phyloP scores from a whole-genome alignment of 2,888 invertebrate genomes.

The Ophioninae sp. region DNA sequence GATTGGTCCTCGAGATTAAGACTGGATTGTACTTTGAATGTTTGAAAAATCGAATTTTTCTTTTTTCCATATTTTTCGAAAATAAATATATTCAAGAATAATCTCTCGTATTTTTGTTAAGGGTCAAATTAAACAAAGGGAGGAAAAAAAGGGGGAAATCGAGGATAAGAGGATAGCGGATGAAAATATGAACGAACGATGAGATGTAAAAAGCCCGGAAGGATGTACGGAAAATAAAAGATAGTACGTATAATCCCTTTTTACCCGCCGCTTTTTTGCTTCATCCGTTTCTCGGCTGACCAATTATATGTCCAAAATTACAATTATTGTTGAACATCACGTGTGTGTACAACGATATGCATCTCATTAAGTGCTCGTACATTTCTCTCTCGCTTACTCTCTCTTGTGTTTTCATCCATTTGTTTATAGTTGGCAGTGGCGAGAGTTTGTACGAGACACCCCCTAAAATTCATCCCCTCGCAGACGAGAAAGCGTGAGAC shows the following conservation, averaged over 20 bases:
- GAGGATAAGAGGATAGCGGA: too few relatives aligned
- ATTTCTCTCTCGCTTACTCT: not conserved
- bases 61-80: too few relatives aligned
- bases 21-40: too few relatives aligned
- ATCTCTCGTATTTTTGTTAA: too few relatives aligned
- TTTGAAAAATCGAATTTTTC: too few relatives aligned
- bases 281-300: not conserved
- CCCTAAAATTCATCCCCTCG: conserved; percentile 17
- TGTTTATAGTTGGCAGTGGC: conserved; percentile 53
- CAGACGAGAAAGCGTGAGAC: conserved; percentile 28
- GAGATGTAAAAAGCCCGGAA: not conserved
- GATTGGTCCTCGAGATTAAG: too few relatives aligned
- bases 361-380: conserved; percentile 31
- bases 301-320: conserved; percentile 17
- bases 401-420: conserved; percentile 28
- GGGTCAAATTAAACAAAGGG: too few relatives aligned
- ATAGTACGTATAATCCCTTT: not conserved
- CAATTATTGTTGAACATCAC: conserved; percentile 21
- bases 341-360: conserved; percentile 12
- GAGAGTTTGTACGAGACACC: conserved; percentile 20
- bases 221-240: too few relatives aligned
- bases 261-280: not conserved
- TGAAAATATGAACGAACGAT: too few relatives aligned
- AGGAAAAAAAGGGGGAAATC: too few relatives aligned
- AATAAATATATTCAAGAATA: too few relatives aligned